These are phyloP conservation scores for Cephus nigrinus DNA, from an alignment of 2,888 invertebrate species.

Conservation along the genomic window DNA sequence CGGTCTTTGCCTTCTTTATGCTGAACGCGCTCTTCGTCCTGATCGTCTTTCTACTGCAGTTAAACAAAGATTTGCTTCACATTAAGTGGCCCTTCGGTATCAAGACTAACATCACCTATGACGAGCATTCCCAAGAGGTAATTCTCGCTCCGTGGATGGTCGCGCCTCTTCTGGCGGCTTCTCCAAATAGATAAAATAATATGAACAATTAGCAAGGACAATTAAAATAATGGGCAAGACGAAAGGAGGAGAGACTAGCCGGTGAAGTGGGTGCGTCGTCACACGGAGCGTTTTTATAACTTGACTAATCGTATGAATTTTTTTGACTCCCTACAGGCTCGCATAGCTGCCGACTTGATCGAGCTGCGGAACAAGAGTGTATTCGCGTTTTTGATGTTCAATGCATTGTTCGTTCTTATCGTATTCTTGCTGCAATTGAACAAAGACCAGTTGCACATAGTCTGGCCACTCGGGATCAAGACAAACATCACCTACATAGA, in stretches of 20 bases:
- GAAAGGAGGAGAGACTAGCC: neutral
- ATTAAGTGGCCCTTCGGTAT: conserved; percentile 97
- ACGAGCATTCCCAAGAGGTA: conserved; percentile 93
- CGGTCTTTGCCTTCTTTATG: conserved; percentile 98
- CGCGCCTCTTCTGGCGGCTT: conserved; percentile 11
- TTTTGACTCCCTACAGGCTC: conserved; percentile 77
- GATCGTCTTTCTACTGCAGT: conserved; percentile 97
- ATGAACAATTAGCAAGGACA: neutral
- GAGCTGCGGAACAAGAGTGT: conserved; percentile 97
- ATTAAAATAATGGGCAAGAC: neutral
- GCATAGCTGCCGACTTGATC: conserved; percentile 89
- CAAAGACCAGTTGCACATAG: conserved; percentile 97
- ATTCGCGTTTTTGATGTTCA: conserved; percentile 99
- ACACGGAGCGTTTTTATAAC: conserved; percentile 49
- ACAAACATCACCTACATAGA: conserved; percentile 94
- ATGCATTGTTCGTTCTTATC: conserved; percentile 98
- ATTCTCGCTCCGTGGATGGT: conserved; percentile 67
- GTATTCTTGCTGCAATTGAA: conserved; percentile 99
- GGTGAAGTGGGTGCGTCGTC: conserved; percentile 33
- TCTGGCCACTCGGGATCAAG: conserved; percentile 96
- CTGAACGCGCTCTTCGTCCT: conserved; percentile 98
- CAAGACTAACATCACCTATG: conserved; percentile 92
- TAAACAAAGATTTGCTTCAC: conserved; percentile 97
- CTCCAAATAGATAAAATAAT: neutral
- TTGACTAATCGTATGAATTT: conserved; percentile 51